These are phyloP conservation scores for Musca domestica DNA, from an alignment of 1,140 invertebrate species.

Conservation along the genomic window DNA sequence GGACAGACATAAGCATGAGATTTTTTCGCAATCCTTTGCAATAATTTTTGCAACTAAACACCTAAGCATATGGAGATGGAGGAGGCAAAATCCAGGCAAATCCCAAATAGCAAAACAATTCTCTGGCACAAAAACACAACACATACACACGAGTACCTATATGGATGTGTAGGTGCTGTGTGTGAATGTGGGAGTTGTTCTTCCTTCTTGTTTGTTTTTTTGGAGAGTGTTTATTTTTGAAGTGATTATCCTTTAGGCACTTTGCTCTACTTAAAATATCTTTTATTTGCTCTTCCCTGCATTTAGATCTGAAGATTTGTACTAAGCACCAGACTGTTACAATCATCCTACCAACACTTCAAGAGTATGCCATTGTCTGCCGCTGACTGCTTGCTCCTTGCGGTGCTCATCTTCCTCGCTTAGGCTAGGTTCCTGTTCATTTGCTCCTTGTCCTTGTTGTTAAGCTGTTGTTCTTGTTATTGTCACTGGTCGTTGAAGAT, in stretches of 20 bases:
- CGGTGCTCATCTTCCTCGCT: too few relatives aligned
- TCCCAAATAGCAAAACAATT: neutral
- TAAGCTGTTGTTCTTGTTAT: neutral
- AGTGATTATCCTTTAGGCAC: conserved; percentile 21
- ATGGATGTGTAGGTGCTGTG: neutral
- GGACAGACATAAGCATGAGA: conserved; percentile 1
- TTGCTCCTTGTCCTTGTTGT: neutral
- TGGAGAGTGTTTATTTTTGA: neutral
- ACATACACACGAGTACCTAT: neutral
- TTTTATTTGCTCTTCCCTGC: neutral
- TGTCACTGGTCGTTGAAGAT: conserved; percentile 8
- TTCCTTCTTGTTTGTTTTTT: too few relatives aligned
- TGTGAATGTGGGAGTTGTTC: neutral
- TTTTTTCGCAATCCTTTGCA: conserved; percentile 1
- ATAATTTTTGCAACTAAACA: conserved; percentile 11
- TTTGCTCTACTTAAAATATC: conserved; percentile 9
- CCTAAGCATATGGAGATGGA: neutral
- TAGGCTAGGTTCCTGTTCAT: neutral
- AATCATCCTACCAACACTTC: neutral
- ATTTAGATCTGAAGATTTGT: conserved; percentile 7
- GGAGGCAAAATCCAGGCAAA: neutral
- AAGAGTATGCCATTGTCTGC: neutral
- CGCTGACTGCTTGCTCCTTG: too few relatives aligned
- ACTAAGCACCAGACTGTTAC: neutral
- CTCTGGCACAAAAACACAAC: too few relatives aligned